Evolutionary conservation across 2,888 invertebrate species (phyloP), one percentile per base, ranked within the genome.

Genomic region (Poecilobothrus nobilitatus): DNA sequence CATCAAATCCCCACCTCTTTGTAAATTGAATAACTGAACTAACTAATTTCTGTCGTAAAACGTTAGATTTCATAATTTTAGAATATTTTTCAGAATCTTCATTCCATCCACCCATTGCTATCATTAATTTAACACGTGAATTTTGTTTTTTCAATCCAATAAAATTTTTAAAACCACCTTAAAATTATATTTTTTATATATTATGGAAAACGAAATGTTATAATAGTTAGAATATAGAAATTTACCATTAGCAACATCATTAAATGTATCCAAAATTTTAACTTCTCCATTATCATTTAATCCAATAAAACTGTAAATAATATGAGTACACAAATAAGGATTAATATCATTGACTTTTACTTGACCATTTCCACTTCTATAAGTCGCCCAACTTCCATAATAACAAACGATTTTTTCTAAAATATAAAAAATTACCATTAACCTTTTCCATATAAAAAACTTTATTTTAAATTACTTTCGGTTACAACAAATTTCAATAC

Each of bases 361-460:
- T 75, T 86, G 83, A 0, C 89, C 90, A 62, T 81, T 76, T 0
- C 85, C 86, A 0, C 74, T 75, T 66, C 90, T 83, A 74, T 89
- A 89, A 0, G 84, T 84, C 0, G 90, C 85, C 91, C 91, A 91
- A 21, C 86, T 85, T 4, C 89, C 88, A 72, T 86, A 88, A 78
- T 91, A 91, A 74, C 91, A 90, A 0, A 89, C 82, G 0, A 90
- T 61, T 70, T 84, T 81, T 70, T 85, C 87, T 88, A 67, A 1
- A 72, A 71, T 37, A 12, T 10, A 37, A 37, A 37, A 37, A 10
- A 37, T 37, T n/a, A n/a, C n/a, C n/a, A n/a, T n/a, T n/a, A n/a
- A n/a, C n/a, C n/a, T n/a, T n/a, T 12, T 12, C 37, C 1, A 37
- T 37, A 7, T 37, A 1, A 8, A 34, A 37, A 37, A 12, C 37